phyloP scores from a whole-genome alignment of 2,888 invertebrate species.

The Lordiphosa fenestrarum region DNA sequence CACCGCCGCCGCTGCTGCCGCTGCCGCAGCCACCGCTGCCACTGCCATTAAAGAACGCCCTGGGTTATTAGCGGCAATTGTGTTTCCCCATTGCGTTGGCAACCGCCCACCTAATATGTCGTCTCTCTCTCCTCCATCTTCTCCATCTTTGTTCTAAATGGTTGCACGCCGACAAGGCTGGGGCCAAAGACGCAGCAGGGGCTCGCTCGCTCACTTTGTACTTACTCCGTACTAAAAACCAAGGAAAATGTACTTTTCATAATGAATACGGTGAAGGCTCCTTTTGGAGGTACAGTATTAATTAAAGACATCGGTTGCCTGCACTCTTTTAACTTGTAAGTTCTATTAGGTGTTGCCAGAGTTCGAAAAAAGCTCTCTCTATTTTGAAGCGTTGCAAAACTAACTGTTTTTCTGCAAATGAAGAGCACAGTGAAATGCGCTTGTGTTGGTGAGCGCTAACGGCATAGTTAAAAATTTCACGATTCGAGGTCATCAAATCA shows the following conservation, averaged over 20 bases:
- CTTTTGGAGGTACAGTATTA: no score
- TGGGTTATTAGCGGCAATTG: slow-evolving; percentile 72
- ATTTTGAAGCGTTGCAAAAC: no score
- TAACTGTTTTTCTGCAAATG: no score
- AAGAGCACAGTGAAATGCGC: no score
- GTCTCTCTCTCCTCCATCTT: slow-evolving; percentile 25
- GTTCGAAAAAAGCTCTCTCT: no score
- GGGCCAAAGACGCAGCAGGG: slow-evolving; percentile 1
- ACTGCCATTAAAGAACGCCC: slow-evolving; percentile 48
- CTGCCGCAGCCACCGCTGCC: slow-evolving; percentile 19
- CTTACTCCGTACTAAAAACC: not conserved
- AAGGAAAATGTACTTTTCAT: not conserved
- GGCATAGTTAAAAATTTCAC: no score
- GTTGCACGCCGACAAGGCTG: slow-evolving; percentile 7
- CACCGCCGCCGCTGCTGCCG: slow-evolving; percentile 29
- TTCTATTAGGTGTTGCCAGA: no score
- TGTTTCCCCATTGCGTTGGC: slow-evolving; percentile 63
- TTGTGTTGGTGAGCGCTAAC: no score
- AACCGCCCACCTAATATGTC: slow-evolving; percentile 27
- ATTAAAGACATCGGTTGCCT: no score
- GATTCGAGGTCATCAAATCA: no score
- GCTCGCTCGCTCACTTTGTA: not conserved
- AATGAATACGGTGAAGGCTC: no score
- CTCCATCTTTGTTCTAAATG: slow-evolving; percentile 17
- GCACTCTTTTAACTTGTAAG: no score